Evolutionary conservation across 2,113 vertebrate genomes (phyloP).

Genomic region (Albula glossodonta): DNA sequence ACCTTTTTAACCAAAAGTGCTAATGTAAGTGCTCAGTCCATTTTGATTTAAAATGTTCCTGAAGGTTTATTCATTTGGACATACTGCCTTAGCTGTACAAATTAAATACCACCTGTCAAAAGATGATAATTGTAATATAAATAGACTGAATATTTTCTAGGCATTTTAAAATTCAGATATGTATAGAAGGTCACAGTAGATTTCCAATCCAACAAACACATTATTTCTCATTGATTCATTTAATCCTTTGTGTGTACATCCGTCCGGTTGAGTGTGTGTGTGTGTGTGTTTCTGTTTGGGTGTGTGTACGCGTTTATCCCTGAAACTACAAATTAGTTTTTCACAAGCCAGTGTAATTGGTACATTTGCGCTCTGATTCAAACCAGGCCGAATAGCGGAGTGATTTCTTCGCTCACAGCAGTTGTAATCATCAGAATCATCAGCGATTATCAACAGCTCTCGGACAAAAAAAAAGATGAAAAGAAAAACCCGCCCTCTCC

Average conservation of each 20-base stretch:
- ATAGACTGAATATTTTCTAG: too few relatives aligned
- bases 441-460: neutral
- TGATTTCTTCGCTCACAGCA: neutral
- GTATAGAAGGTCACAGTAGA: neutral
- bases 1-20: too few relatives aligned
- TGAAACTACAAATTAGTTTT: neutral
- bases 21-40: too few relatives aligned
- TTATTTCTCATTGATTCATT: neutral
- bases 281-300: neutral
- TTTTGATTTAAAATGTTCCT: too few relatives aligned
- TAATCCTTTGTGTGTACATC: neutral
- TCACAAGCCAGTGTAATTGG: neutral
- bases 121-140: neutral
- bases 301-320: neutral
- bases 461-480: neutral
- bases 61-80: neutral
- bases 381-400: neutral
- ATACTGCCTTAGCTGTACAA: neutral
- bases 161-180: too few relatives aligned
- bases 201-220: neutral
- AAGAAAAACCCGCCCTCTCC: neutral
- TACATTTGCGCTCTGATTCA: conserved; percentile 9
- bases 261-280: neutral
- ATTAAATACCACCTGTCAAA: neutral
- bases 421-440: conserved; percentile 16